A percentile compares a stretch with the other conserved stretches of the same genome.
Evolutionary conservation across 2,113 vertebrate species (phyloP).

Genomic region (Chaetorhynchus papuensis): DNA sequence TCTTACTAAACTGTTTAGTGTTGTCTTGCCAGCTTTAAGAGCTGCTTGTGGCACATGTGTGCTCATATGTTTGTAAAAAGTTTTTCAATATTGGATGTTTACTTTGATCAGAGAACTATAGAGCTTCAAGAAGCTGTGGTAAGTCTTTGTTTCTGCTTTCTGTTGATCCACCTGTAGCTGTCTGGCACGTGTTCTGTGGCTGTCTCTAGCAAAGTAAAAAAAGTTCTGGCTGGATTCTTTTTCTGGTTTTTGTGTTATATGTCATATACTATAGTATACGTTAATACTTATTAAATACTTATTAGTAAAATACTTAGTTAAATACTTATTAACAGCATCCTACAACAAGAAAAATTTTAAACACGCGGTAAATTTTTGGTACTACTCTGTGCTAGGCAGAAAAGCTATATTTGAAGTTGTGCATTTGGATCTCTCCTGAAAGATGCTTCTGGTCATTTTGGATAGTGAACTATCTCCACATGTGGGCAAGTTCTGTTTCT

Average conservation of each 20-base stretch:
- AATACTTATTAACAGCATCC: not conserved
- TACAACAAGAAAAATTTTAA: not conserved
- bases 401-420: not conserved
- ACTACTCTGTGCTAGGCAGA: not conserved
- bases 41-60: fast-evolving
- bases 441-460: not conserved
- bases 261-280: too few relatives aligned
- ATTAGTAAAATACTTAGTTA: too few relatives aligned
- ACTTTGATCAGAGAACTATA: not conserved
- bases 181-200: not conserved
- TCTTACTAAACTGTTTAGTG: not conserved
- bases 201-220: not conserved
- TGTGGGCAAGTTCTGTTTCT: not conserved
- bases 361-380: not conserved
- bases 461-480: fast-evolving
- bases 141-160: not conserved
- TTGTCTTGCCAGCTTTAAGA: not conserved
- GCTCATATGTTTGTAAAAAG: not conserved
- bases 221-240: not conserved
- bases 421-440: fast-evolving
- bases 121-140: not conserved
- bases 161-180: not conserved
- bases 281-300: too few relatives aligned
- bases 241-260: not conserved
- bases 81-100: not conserved